Evolutionary conservation across 2,888 invertebrate genomes (phyloP).

Genomic region (Eupithecia tripunctaria): DNA sequence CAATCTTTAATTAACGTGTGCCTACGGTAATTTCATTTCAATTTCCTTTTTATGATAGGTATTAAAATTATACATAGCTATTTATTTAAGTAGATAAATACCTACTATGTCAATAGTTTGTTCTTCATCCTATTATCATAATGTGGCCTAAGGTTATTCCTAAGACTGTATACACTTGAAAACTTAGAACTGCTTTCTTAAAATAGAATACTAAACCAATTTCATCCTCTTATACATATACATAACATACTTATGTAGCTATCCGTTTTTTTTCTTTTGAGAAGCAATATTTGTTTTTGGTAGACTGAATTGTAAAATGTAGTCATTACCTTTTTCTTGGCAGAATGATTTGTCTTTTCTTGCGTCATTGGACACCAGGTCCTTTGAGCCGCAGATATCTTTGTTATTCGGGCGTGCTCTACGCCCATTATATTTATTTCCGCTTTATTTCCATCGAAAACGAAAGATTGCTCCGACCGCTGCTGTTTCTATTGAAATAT

Average conservation of each 20-base stretch:
- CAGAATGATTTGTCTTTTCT: slow-evolving; percentile 1
- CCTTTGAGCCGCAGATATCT: slow-evolving; percentile 17
- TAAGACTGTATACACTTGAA: slow-evolving; percentile 4
- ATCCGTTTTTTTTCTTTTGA: not conserved
- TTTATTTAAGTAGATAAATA: too few relatives aligned
- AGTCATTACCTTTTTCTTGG: not conserved
- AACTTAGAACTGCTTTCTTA: slow-evolving; percentile 9
- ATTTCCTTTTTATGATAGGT: too few relatives aligned
- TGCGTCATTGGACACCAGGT: slow-evolving; percentile 15
- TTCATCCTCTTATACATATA: not conserved
- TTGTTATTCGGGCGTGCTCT: slow-evolving; percentile 18
- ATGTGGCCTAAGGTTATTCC: not conserved
- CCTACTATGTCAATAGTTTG: not conserved
- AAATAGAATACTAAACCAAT: not conserved
- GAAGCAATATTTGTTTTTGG: not conserved
- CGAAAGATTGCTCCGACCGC: slow-evolving; percentile 39
- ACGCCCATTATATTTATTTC: slow-evolving; percentile 18
- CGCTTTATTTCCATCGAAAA: slow-evolving; percentile 35
- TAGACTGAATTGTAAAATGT: not conserved
- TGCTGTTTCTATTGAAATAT: slow-evolving; percentile 39
- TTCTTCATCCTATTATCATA: not conserved
- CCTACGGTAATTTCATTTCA: too few relatives aligned
- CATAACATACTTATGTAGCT: too few relatives aligned
- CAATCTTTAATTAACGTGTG: too few relatives aligned
- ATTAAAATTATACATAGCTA: too few relatives aligned